Evolutionary conservation across 2,113 vertebrate species (phyloP).

Genomic region (Albula goreensis): DNA sequence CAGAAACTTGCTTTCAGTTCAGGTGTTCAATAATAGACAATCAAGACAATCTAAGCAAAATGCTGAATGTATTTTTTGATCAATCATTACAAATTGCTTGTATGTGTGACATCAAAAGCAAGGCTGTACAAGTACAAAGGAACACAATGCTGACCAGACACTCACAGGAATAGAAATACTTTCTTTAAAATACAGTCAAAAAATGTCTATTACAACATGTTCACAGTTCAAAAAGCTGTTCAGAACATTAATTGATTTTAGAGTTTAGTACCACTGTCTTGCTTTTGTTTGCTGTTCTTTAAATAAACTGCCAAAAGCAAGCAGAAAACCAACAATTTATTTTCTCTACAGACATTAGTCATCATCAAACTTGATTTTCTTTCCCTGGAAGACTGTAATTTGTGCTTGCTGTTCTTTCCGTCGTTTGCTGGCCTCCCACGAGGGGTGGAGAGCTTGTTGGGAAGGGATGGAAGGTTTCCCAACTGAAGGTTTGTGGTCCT

Average conservation of each 20-base stretch:
- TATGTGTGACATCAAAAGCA: not conserved
- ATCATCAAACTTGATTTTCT: constrained; percentile 92
- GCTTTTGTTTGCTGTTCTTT: not conserved
- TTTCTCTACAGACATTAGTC: constrained; percentile 34
- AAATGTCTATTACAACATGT: not conserved
- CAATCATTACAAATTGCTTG: not conserved
- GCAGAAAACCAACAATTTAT: not conserved
- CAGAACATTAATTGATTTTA: not conserved
- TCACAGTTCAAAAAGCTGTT: not conserved
- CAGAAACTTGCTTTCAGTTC: not conserved
- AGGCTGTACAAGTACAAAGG: not conserved
- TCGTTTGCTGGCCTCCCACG: constrained; percentile 93
- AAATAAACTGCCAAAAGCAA: not conserved
- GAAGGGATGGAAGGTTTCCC: constrained; percentile 43
- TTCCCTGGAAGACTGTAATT: constrained; percentile 89
- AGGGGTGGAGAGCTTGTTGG: constrained; percentile 86
- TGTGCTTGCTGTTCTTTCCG: constrained; percentile 86
- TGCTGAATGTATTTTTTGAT: not conserved
- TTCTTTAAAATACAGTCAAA: not conserved
- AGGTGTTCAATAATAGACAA: not conserved
- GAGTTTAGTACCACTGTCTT: not conserved
- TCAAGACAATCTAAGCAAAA: not conserved
- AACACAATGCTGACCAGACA: not conserved
- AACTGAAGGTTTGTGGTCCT: constrained; percentile 43
- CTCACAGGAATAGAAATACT: not conserved